Evolutionary conservation across 1,140 invertebrate genomes (phyloP).

Genomic region (Latrodectus geometricus): DNA sequence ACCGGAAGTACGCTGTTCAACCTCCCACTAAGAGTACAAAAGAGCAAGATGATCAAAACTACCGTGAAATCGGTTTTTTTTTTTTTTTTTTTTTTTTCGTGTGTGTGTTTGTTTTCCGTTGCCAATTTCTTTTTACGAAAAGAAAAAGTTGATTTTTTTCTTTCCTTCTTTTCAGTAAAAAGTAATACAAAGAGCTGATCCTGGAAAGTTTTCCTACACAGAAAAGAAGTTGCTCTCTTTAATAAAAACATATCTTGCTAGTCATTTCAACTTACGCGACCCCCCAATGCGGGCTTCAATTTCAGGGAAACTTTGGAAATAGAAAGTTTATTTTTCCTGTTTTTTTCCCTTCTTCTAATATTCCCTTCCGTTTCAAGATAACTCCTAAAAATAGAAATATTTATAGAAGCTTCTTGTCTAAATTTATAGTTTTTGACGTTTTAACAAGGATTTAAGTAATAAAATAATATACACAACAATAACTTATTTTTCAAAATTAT

Average conservation of each 20-base stretch:
- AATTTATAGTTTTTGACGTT: no score
- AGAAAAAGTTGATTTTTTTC: slow-evolving; percentile 2
- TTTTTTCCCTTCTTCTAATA: not conserved
- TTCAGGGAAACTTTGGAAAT: not conserved
- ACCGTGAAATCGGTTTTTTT: slow-evolving; percentile 31
- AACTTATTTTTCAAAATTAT: no score
- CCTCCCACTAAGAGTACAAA: slow-evolving; percentile 25
- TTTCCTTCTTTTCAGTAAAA: not conserved
- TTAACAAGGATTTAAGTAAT: no score
- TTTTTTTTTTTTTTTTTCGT: not conserved
- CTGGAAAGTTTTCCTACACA: not conserved
- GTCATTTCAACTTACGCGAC: not conserved
- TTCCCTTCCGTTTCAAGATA: not conserved
- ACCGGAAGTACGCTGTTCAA: slow-evolving; percentile 15
- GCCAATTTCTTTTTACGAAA: slow-evolving; percentile 6
- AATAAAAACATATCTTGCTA: not conserved
- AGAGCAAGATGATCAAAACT: slow-evolving; percentile 41
- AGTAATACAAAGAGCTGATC: not conserved
- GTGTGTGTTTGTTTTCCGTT: not conserved
- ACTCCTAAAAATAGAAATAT: not conserved
- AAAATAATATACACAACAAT: no score
- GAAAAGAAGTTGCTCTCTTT: not conserved
- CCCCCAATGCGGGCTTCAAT: not conserved
- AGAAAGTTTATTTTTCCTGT: not conserved
- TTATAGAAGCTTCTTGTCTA: no score